These are phyloP conservation scores for Axinella damicornis DNA, from an alignment of 37 sponge, comb jelly and placozoan species.

Conservation along the genomic window DNA sequence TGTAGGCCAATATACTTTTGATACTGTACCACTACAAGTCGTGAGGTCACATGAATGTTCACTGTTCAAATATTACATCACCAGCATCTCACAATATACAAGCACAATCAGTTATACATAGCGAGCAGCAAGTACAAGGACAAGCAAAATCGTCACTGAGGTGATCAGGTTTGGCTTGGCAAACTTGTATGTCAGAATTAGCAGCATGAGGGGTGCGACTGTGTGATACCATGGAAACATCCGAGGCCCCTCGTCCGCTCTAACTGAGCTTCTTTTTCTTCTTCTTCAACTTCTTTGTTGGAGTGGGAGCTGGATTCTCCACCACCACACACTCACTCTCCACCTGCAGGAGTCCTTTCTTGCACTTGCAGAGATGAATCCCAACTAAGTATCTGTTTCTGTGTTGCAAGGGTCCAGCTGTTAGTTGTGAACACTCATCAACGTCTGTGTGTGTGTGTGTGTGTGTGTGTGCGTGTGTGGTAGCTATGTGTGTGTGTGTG, in stretches of 20 bases:
- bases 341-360: conserved; percentile 48
- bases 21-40: too few species aligned
- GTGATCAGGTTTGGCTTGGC: conserved; percentile 50
- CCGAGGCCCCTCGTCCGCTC: conserved; percentile 1
- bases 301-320: background rate
- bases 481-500: too few species aligned
- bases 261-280: conserved; percentile 26
- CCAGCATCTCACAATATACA: too few species aligned
- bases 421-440: conserved; percentile 63
- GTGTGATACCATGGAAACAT: conserved; percentile 65
- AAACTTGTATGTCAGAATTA: conserved; percentile 27
- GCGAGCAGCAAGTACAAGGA: background rate
- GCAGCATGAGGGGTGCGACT: conserved; percentile 36
- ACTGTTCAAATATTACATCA: too few species aligned
- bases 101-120: too few species aligned
- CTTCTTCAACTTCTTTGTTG: conserved; percentile 23
- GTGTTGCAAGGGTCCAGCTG: conserved; percentile 46
- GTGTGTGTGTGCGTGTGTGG: too few species aligned
- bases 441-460: conserved; percentile 41
- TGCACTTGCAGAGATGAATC: conserved; percentile 77
- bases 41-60: too few species aligned
- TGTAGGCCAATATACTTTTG: too few species aligned
- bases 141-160: conserved; percentile 21
- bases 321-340: conserved; percentile 71
- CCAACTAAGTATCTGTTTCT: conserved; percentile 73